Evolutionary conservation across 2,113 vertebrate genomes (phyloP), one percentile per base, ranked within the genome.

Genomic region (Percina caprodes): DNA sequence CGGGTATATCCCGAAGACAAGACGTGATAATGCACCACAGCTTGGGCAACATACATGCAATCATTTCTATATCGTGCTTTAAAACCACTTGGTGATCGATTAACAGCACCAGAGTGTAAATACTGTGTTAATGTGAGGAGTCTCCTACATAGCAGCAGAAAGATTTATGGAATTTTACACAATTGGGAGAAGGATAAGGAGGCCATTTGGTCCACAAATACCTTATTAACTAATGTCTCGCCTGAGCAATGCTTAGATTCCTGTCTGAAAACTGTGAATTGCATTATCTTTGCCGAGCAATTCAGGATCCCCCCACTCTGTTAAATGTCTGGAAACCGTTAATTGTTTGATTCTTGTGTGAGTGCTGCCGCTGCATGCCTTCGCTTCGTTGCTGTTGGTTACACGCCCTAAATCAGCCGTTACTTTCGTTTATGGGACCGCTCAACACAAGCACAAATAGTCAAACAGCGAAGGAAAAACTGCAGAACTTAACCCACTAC

Each of bases 401-500:
- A 78, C 84, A 91, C 88, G 83, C 85, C 90, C 85, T 65, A 45
- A 84, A 79, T 63, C 72, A 23, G 11, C 14, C 55, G 19, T 2
- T 24, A 4, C 21, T 21, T 21, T 13, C 77, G 46, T 51, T 42
- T 11, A 2, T 54, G n/a, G 23, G 16, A 55, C 5, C 58, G 26
- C 42, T 51, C 42, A 51, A 45, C 45, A 66, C 19, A 46, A 42
- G 39, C 39, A 56, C 72, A 74, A 86, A 87, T 6, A 73, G 33
- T 71, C 30, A n/a, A 85, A 79, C 67, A 73, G 74, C 73, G 2
- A 58, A 49, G 66, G 58, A 58, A 84, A 83, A 87, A 52, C 88
- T 89, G 88, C 91, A 88, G 45, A 42, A 91, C 91, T 88, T 90
- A 92, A 92, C 93, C 89, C 89, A 48, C 71, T 74, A 10, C 4